phyloP scores from a whole-genome alignment of 2,888 invertebrate genomes.

The Dione juno region DNA sequence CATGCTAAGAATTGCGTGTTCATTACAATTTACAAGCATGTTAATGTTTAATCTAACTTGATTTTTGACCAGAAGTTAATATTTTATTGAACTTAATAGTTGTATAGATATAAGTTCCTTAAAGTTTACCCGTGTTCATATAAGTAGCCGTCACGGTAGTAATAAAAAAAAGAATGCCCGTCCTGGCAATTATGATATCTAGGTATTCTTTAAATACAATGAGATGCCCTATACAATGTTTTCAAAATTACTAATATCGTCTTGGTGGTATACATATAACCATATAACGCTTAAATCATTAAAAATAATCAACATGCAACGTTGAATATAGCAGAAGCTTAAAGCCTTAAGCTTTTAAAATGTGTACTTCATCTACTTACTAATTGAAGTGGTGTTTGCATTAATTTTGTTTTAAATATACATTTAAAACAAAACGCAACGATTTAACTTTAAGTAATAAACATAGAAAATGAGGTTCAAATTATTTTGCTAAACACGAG shows the following conservation, averaged over 20 bases:
- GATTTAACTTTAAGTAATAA: neutral
- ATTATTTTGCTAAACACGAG: conserved; percentile 27
- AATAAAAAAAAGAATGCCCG: too few relatives aligned
- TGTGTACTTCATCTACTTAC: too few relatives aligned
- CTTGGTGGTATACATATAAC: too few relatives aligned
- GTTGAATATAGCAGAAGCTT: too few relatives aligned
- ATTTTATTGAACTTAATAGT: neutral
- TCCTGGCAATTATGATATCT: too few relatives aligned
- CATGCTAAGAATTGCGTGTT: conserved; percentile 3
- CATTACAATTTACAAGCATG: conserved; percentile 1
- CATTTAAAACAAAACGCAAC: neutral
- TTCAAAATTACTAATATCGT: too few relatives aligned
- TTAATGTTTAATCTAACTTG: conserved; percentile 2
- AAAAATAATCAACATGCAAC: too few relatives aligned
- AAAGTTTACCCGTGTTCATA: neutral
- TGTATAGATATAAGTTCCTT: neutral
- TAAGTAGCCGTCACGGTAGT: neutral
- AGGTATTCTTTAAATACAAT: too few relatives aligned
- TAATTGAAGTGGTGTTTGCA: too few relatives aligned
- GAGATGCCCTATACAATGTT: too few relatives aligned
- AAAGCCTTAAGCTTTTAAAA: too few relatives aligned
- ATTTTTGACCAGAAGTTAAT: conserved; percentile 15
- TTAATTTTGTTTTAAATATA: neutral
- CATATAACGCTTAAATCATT: too few relatives aligned
- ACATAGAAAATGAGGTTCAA: conserved; percentile 23